phyloP scores from a whole-genome alignment of 2,113 vertebrate species.

The Ailuropoda melanoleuca region DNA sequence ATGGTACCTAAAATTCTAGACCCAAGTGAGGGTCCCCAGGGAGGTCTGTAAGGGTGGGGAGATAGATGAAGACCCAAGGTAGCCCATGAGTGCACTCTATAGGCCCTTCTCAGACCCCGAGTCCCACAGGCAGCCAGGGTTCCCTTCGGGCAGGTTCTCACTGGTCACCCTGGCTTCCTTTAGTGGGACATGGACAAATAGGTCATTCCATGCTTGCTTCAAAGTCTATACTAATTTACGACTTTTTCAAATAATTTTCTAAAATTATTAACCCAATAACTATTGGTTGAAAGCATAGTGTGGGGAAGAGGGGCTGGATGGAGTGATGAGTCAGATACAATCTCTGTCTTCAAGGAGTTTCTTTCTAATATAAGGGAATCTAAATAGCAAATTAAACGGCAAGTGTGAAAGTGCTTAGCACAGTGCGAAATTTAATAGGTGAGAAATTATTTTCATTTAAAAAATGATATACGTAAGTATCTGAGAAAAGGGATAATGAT shows the following conservation, averaged over 20 bases:
- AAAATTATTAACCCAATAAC: constrained; percentile 7
- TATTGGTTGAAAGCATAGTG: neutral
- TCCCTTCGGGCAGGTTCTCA: neutral
- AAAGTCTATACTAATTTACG: neutral
- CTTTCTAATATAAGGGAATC: constrained; percentile 25
- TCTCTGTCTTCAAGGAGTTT: constrained; percentile 54
- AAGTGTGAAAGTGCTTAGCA: constrained; percentile 49
- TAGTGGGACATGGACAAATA: neutral
- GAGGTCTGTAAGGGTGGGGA: neutral
- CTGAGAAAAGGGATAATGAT: neutral
- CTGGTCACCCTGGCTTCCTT: neutral
- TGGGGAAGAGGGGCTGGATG: neutral
- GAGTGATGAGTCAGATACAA: neutral
- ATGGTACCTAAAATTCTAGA: neutral
- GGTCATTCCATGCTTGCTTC: neutral
- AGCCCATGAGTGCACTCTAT: neutral
- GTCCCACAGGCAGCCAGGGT: neutral
- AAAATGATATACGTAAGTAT: neutral
- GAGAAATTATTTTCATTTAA: constrained; percentile 56
- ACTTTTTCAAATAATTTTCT: constrained; percentile 2
- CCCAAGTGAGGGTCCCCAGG: neutral
- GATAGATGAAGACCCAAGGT: neutral
- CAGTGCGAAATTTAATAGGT: neutral
- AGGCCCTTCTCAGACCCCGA: neutral
- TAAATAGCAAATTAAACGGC: constrained; percentile 51